Evolutionary conservation across 35 echinoderm and acorn worm genomes (phyloP), one percentile per base, ranked within the genome.

Genomic region (Ophioderma brevispina): DNA sequence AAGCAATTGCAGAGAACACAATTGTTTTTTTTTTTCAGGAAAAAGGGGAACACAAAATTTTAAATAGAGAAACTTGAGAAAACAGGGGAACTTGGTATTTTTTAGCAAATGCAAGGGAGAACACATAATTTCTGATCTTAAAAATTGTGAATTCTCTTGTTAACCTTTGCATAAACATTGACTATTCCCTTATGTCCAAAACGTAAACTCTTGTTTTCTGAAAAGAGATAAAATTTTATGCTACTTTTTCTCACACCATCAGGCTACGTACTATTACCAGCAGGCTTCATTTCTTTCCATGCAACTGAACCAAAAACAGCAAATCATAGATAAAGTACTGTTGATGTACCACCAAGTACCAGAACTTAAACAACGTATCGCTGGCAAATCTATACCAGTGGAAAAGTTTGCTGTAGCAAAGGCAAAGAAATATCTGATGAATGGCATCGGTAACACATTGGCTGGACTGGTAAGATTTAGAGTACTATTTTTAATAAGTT

Each of bases 351-450:
- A 56, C 17, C 85, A 95, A 81, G 93, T 99, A n/a, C 94, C 94
- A 17, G 80, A 92, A 10, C 80, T 90, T 38, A 99, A 99, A 42
- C 97, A 99, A 70, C 87, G 91, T 0, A 95, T 99, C 14, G 97
- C 97, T 34, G 97, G 97, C 76, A 99, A 99, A 31, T 99, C 97
- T 38, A 95, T 99, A 30, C 97, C 97, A 0, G 78, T 95, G 43
- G 97, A 99, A 84, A 99, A 99, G 85, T 99, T 95, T 84, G 94
- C 97, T 23, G 90, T 99, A 0, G 64, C 78, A 38, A 99, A 99
- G 64, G 84, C 93, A 31, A 95, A 92, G 79, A 95, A 95, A 39
- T 87, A 82, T 39, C 79, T 93, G 28, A 55, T 87, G 80, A 84
- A 99, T 85, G 97, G 97, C 0, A 95, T 41, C 13, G 55, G 81